Evolutionary conservation across 2,113 vertebrate species (phyloP).

Genomic region (Gorsachius goisagi): DNA sequence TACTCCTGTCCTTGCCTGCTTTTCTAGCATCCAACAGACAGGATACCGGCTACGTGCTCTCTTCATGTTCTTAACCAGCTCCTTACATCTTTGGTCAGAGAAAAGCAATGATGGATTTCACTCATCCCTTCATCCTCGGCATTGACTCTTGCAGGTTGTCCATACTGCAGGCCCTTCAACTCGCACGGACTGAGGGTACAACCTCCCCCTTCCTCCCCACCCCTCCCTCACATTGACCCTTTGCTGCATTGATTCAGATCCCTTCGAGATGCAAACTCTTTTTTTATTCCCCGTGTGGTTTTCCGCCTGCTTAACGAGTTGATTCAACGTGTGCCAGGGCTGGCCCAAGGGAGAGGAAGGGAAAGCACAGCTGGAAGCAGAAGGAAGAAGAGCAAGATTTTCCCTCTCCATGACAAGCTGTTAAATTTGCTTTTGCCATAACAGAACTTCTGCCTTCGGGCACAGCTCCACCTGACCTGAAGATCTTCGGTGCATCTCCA

Average conservation of each 20-base stretch:
- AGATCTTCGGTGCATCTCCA: not conserved
- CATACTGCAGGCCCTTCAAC: not conserved
- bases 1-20: not conserved
- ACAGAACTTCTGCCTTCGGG: not conserved
- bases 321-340: not conserved
- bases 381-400: not conserved
- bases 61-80: not conserved
- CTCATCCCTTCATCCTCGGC: not conserved
- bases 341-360: not conserved
- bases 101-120: not conserved
- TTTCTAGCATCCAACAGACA: not conserved
- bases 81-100: not conserved
- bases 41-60: not conserved
- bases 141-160: not conserved
- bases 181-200: not conserved
- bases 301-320: not conserved
- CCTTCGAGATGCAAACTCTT: not conserved
- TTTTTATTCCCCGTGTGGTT: not conserved
- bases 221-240: not conserved
- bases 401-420: not conserved
- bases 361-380: conserved; percentile 7
- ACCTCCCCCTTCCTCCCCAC: not conserved
- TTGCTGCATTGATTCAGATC: not conserved
- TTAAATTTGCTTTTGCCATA: not conserved
- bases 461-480: not conserved